Evolutionary conservation across 2,113 vertebrate species (phyloP).

Genomic region (Casuarius casuarius): DNA sequence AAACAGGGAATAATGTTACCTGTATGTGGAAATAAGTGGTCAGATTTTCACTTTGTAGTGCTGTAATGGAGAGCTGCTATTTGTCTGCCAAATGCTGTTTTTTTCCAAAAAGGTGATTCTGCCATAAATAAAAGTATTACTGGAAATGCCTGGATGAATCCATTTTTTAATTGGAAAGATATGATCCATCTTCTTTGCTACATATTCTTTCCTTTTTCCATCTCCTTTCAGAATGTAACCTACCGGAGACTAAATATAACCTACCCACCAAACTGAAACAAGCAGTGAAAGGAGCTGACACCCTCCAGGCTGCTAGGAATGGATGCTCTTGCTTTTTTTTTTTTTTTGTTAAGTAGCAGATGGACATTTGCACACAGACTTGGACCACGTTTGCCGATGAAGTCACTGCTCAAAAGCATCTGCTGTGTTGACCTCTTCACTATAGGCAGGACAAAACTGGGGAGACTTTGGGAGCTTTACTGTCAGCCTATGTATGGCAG

Average conservation of each 20-base stretch:
- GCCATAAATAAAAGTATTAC: not conserved
- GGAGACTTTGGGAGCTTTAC: not conserved
- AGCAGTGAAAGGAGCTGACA: not conserved
- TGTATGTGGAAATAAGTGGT: not conserved
- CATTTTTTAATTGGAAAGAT: not conserved
- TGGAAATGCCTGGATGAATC: not conserved
- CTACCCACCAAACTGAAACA: not conserved
- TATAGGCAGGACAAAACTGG: not conserved
- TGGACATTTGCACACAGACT: not conserved
- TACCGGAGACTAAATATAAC: not conserved
- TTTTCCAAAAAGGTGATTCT: not conserved
- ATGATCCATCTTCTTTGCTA: not conserved
- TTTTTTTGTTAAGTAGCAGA: not conserved
- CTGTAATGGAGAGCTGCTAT: not conserved
- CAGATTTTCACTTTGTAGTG: not conserved
- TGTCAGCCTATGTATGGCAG: not conserved
- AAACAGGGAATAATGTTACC: not conserved
- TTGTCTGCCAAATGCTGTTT: not conserved
- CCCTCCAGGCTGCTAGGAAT: not conserved
- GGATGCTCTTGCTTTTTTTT: not conserved
- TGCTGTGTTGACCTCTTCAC: not conserved
- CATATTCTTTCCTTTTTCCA: not conserved
- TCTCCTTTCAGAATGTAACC: not conserved
- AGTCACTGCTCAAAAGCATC: slow-evolving; percentile 3
- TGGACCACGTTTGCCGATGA: not conserved